These are phyloP conservation scores for Agraylea sexmaculata DNA, from an alignment of 1,140 invertebrate genomes.

Conservation along the genomic window DNA sequence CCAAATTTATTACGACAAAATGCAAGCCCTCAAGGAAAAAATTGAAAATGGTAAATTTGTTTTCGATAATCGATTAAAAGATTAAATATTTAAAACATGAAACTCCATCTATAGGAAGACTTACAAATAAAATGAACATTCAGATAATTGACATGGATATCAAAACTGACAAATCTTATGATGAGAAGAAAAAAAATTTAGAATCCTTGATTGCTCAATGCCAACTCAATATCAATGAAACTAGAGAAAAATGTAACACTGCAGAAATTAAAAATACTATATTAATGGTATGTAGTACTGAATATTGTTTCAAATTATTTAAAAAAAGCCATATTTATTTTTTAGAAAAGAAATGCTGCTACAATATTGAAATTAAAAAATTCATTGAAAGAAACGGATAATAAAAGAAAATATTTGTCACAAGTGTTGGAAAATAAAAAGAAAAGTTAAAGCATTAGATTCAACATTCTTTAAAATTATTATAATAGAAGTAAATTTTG, in stretches of 20 bases:
- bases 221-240: constrained; percentile 5
- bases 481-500: not conserved
- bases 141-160: constrained; percentile 1
- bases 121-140: too few relatives aligned
- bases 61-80: too few relatives aligned
- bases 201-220: not conserved
- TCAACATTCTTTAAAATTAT: not conserved
- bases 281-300: not conserved
- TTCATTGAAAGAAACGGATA: constrained; percentile 8
- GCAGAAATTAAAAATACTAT: constrained; percentile 1
- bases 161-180: constrained; percentile 1
- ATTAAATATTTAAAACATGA: too few relatives aligned
- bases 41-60: too few relatives aligned
- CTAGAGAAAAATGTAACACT: constrained; percentile 1
- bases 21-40: too few relatives aligned
- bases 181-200: constrained; percentile 3
- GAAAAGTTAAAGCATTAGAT: not conserved
- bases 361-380: constrained; percentile 9
- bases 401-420: constrained; percentile 7
- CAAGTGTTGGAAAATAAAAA: constrained; percentile 4
- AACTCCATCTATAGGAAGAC: too few relatives aligned
- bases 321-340: too few relatives aligned
- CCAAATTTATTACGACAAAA: too few relatives aligned
- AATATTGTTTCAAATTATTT: not conserved
- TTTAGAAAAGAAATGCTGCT: constrained; percentile 16